A percentile compares a stretch with the other conserved stretches of the same genome.
Evolutionary conservation across 2,888 invertebrate species (phyloP).

Genomic region (Thera obeliscata): DNA sequence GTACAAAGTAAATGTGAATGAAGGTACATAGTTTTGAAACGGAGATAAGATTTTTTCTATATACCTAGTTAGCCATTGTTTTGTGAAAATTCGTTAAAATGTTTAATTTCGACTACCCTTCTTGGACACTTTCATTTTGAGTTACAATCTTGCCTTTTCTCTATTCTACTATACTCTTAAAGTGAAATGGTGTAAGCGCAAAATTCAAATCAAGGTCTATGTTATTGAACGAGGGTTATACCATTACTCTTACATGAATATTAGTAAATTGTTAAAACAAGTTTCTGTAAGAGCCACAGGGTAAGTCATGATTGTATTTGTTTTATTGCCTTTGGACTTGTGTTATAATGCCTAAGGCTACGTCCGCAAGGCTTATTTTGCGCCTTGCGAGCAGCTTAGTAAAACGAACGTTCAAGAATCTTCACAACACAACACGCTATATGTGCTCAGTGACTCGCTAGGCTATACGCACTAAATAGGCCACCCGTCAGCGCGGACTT

Average conservation of each 20-base stretch:
- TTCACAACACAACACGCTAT: no score
- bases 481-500: no score
- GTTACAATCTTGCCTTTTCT: no score
- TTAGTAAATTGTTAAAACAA: background rate
- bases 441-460: no score
- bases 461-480: no score
- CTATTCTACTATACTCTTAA: no score
- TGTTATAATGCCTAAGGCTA: no score
- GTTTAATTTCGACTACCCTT: background rate
- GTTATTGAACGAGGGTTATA: background rate
- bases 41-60: background rate
- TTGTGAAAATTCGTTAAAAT: background rate
- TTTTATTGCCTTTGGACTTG: background rate
- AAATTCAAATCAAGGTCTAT: background rate
- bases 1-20: background rate
- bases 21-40: background rate
- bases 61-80: background rate
- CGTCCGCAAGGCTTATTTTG: no score
- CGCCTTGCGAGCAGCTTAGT: no score
- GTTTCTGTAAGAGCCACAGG: constrained; percentile 15
- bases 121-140: background rate
- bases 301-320: constrained; percentile 1
- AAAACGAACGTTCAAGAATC: no score
- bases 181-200: no score
- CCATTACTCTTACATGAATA: background rate